Evolutionary conservation across 92 coral and sea anemone species (phyloP).

Genomic region (Zoanthus sociatus): DNA sequence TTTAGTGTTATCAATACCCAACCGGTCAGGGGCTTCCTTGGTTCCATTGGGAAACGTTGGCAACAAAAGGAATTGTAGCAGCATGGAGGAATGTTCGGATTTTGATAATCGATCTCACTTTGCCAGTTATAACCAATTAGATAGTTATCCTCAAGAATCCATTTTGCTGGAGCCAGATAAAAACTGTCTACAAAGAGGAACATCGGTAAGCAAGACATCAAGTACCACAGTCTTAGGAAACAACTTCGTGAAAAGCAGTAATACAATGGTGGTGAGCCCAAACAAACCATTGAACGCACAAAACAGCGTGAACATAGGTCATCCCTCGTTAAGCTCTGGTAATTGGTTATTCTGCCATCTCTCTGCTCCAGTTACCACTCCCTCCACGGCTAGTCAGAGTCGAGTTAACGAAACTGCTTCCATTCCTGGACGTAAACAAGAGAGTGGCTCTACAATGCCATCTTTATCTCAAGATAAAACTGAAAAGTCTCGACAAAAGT

Average conservation of each 20-base stretch:
- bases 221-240: background rate
- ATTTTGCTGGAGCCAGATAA: background rate
- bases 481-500: background rate
- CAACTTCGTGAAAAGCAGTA: background rate
- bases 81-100: background rate
- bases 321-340: background rate
- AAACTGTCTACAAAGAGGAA: background rate
- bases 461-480: background rate
- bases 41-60: conserved; percentile 12
- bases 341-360: conserved; percentile 23
- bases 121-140: background rate
- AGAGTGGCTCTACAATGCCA: background rate
- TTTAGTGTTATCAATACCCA: background rate
- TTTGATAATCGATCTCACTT: background rate
- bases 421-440: background rate
- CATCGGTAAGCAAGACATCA: background rate
- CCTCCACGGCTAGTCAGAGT: background rate
- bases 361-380: background rate
- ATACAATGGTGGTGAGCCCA: background rate
- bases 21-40: background rate
- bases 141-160: background rate
- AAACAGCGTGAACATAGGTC: background rate
- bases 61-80: conserved; percentile 8
- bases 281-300: background rate
- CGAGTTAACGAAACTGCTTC: background rate